A percentile compares a stretch with the other conserved stretches of the same genome.
Evolutionary conservation across 2,113 vertebrate species (phyloP).

Genomic region (Cololabis saira): DNA sequence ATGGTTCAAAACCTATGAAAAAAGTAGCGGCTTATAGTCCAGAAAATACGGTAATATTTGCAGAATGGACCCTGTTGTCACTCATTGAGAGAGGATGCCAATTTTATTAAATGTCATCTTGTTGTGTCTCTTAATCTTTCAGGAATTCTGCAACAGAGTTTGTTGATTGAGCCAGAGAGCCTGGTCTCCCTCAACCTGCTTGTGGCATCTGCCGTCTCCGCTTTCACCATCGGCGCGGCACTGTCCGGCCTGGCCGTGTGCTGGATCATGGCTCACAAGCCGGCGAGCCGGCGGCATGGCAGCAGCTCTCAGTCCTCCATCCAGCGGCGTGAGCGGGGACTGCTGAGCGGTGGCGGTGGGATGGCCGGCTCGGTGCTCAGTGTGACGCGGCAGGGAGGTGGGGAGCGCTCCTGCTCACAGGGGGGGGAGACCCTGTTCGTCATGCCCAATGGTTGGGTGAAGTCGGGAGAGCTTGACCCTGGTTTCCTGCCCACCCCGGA

Average conservation of each 20-base stretch:
- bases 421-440: slow-evolving; percentile 86
- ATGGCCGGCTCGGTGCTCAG: slow-evolving; percentile 91
- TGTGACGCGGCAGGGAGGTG: slow-evolving; percentile 86
- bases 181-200: slow-evolving; percentile 96
- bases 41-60: too few relatives aligned
- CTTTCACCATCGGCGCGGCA: slow-evolving; percentile 94
- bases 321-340: slow-evolving; percentile 88
- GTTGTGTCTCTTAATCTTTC: slow-evolving; percentile 47
- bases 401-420: slow-evolving; percentile 77
- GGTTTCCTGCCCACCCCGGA: slow-evolving; percentile 94
- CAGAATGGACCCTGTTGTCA: slow-evolving; percentile 37
- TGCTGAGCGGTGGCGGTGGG: slow-evolving; percentile 86
- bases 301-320: slow-evolving; percentile 75
- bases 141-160: slow-evolving; percentile 93
- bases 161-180: slow-evolving; percentile 91
- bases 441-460: slow-evolving; percentile 95
- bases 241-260: slow-evolving; percentile 95
- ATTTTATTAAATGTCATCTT: slow-evolving; percentile 39
- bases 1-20: too few relatives aligned
- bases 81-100: slow-evolving; percentile 13
- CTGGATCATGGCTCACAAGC: slow-evolving; percentile 94
- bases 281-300: slow-evolving; percentile 81
- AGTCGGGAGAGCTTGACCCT: slow-evolving; percentile 88
- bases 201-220: slow-evolving; percentile 93
- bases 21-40: too few relatives aligned